Base-by-base conservation (phyloP, 2,113 vertebrate species). In the Zosterops hypoxanthus region DNA sequence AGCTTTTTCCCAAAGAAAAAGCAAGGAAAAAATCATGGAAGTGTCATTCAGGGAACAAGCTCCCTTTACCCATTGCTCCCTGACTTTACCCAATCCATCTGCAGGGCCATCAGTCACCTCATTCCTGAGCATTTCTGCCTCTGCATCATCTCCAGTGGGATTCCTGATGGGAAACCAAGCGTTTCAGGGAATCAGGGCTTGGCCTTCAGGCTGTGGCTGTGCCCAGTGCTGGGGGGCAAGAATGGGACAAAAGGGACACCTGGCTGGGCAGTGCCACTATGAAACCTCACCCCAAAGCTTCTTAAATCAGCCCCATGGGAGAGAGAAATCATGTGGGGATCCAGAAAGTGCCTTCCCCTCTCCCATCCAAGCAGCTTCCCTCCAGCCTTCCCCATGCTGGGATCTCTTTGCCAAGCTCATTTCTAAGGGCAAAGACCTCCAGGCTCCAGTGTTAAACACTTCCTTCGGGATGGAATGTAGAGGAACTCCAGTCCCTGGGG, bases 241-340 rank as follows among this genome's bases (percentile, higher is more conserved):
- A 49, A 16, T 3, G 59, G 42, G 23, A 47, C 50, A 50, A 13
- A 66, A 84, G 81, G 69, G 57, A 64, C 57, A 41, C 28, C 41
- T 47, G 41, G 1, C 44, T 79, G 61, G 56, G 44, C 9, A 6
- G 61, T 61, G 44, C 29, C 33, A 39, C 23, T 1, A 1, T 1
- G 12, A 65, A 81, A n/a, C 68, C 12, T 88, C 76, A 69, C 41
- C 25, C 61, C 59, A 88, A n/a, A 31, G 24, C 34, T 47, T 66
- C 33, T 31, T 24, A 1, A 26, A 7, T 21, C 42, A 12, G 14
- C 34, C 23, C 34, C 26, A 24, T 0, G 0, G 34, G 36, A 70
- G 22, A 69, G 11, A 59, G 81, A 49, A 66, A 41, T 57, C 21
- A 3, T 23, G 19, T 15, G 76, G 29, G 44, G 29, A 81, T 66